A percentile compares a stretch with the other conserved stretches of the same genome.
Evolutionary conservation across 2,888 invertebrate species (phyloP).

Genomic region (Heliconius aoede): DNA sequence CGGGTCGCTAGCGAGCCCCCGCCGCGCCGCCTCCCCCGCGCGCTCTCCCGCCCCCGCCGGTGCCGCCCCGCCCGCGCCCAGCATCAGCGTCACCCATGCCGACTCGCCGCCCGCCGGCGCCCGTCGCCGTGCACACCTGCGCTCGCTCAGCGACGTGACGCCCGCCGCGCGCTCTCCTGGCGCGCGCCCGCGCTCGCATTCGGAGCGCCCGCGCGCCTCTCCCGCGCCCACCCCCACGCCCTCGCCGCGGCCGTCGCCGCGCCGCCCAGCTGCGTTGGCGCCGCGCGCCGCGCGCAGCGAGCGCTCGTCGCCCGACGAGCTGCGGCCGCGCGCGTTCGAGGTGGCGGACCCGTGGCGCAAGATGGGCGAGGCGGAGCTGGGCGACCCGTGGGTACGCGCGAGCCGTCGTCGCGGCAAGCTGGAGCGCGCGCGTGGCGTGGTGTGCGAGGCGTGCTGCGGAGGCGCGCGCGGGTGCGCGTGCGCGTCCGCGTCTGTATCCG

Average conservation of each 20-base stretch:
- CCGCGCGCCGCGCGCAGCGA: constrained; percentile 49
- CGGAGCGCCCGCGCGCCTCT: constrained; percentile 69
- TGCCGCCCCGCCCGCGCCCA: constrained; percentile 55
- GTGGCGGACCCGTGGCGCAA: constrained; percentile 68
- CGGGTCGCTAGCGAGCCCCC: constrained; percentile 62
- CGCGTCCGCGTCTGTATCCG: constrained; percentile 50
- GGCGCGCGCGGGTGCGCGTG: constrained; percentile 61
- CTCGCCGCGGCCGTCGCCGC: constrained; percentile 49
- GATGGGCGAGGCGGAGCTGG: constrained; percentile 66
- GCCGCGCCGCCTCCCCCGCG: constrained; percentile 55
- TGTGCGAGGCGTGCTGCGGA: constrained; percentile 55
- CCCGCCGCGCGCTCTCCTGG: constrained; percentile 68
- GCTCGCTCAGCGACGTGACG: constrained; percentile 78
- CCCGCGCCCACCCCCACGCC: constrained; percentile 56
- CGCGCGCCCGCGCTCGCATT: constrained; percentile 73
- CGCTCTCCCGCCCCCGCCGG: constrained; percentile 56
- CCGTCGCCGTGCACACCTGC: constrained; percentile 75
- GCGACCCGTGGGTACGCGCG: constrained; percentile 51
- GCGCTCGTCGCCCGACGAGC: constrained; percentile 49
- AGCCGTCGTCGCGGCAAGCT: constrained; percentile 47
- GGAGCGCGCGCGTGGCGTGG: constrained; percentile 52
- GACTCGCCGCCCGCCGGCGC: constrained; percentile 63
- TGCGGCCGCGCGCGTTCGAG: constrained; percentile 45
- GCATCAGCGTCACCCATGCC: constrained; percentile 76
- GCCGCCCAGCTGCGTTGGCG: constrained; percentile 47